phyloP scores from a whole-genome alignment of 2,888 invertebrate species.

The Nomada fabriciana region DNA sequence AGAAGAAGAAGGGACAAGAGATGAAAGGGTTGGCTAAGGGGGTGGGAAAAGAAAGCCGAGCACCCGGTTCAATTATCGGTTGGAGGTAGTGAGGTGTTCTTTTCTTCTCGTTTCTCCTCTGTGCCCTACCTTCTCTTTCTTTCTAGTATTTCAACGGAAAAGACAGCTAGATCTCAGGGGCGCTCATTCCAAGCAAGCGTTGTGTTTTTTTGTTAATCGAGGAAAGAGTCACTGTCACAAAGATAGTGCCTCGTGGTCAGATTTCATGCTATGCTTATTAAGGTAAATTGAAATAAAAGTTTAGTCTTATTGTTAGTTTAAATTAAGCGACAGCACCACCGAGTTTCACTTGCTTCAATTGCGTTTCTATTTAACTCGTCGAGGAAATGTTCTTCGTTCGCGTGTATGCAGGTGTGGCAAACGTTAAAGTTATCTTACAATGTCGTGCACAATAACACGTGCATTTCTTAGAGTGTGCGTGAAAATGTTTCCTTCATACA shows the following conservation, averaged over 20 bases:
- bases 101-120: slow-evolving; percentile 58
- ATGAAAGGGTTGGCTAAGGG: slow-evolving; percentile 29
- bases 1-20: slow-evolving; percentile 31
- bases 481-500: not conserved
- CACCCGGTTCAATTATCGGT: slow-evolving; percentile 80
- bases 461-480: not conserved
- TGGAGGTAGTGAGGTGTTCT: slow-evolving; percentile 57
- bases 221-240: slow-evolving; percentile 5
- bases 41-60: slow-evolving; percentile 63
- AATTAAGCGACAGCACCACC: no score
- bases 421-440: no score
- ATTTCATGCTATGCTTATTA: no score
- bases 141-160: slow-evolving; percentile 38
- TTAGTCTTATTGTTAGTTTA: no score
- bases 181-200: slow-evolving; percentile 43
- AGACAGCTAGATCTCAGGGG: slow-evolving; percentile 52
- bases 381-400: no score
- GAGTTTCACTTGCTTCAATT: no score
- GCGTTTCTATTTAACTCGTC: no score
- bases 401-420: no score
- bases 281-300: no score
- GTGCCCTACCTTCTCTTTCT: slow-evolving; percentile 4
- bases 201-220: slow-evolving; percentile 34
- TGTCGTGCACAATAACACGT: not conserved
- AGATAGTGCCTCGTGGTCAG: no score